phyloP scores from a whole-genome alignment of 2,113 vertebrate species.

The Erythrocebus patas region DNA sequence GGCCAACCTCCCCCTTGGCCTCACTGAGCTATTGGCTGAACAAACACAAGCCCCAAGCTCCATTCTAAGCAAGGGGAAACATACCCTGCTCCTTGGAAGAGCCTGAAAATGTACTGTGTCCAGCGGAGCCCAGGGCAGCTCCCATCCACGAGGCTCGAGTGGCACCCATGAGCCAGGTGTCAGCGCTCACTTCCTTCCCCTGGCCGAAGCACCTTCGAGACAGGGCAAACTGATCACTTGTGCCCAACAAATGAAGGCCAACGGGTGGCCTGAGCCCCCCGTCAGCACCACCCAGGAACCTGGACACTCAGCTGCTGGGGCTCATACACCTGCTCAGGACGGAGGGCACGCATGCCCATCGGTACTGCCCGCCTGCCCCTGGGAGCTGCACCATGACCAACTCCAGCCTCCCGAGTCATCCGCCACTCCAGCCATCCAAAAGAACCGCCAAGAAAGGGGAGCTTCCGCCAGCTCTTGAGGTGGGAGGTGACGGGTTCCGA shows the following conservation, averaged over 20 bases:
- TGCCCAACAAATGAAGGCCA: neutral
- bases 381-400: rapidly evolving
- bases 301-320: neutral
- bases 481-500: neutral
- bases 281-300: neutral
- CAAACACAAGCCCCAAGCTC: rapidly evolving
- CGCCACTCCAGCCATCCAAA: neutral
- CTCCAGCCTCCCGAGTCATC: neutral
- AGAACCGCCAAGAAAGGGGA: neutral
- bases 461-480: neutral
- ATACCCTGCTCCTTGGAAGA: rapidly evolving
- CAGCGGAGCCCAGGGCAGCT: neutral
- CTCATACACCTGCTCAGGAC: neutral
- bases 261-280: neutral
- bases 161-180: neutral
- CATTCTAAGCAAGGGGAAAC: rapidly evolving
- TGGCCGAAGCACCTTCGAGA: neutral
- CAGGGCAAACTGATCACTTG: neutral
- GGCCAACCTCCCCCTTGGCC: rapidly evolving
- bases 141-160: rapidly evolving
- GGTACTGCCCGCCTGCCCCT: no score
- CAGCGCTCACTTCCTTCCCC: rapidly evolving
- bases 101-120: rapidly evolving
- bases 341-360: neutral
- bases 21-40: rapidly evolving